Evolutionary conservation across 1,140 invertebrate genomes (phyloP).

Genomic region (Apis cerana): DNA sequence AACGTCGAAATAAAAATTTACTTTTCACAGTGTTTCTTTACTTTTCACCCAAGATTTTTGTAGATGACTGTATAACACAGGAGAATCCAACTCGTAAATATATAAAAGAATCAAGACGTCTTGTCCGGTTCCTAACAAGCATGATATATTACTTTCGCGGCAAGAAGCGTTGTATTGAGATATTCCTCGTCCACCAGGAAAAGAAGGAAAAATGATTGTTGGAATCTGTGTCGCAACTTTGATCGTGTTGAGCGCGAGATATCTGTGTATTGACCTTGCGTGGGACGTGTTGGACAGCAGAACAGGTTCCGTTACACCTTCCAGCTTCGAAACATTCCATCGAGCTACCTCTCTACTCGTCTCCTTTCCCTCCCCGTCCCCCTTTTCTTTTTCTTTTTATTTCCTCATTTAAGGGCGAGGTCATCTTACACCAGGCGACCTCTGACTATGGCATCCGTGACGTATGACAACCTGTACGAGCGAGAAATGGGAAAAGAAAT

Average conservation of each 20-base stretch:
- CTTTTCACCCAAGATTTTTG: too few species aligned
- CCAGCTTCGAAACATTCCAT: constrained; percentile 49
- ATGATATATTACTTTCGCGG: neutral
- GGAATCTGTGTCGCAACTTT: constrained; percentile 34
- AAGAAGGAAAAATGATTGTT: constrained; percentile 19
- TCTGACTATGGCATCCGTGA: constrained; percentile 11
- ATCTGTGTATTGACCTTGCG: constrained; percentile 59
- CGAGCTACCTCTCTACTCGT: constrained; percentile 33
- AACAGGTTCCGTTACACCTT: constrained; percentile 72
- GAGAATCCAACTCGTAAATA: neutral
- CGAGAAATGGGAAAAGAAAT: constrained; percentile 34
- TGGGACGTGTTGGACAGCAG: constrained; percentile 48
- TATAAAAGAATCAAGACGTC: neutral
- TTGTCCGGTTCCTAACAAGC: neutral
- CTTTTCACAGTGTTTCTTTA: too few species aligned
- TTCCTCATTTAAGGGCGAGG: constrained; percentile 33
- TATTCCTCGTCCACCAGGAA: neutral
- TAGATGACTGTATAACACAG: too few species aligned
- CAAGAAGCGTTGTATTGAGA: neutral
- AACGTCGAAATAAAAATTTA: too few species aligned
- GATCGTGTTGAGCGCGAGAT: constrained; percentile 23
- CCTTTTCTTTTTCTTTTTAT: neutral
- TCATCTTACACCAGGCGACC: constrained; percentile 30
- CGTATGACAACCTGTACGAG: neutral
- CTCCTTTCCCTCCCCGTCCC: neutral